These are phyloP conservation scores for Tolmerus cingulatus DNA, from an alignment of 2,888 invertebrate genomes.

Conservation along the genomic window DNA sequence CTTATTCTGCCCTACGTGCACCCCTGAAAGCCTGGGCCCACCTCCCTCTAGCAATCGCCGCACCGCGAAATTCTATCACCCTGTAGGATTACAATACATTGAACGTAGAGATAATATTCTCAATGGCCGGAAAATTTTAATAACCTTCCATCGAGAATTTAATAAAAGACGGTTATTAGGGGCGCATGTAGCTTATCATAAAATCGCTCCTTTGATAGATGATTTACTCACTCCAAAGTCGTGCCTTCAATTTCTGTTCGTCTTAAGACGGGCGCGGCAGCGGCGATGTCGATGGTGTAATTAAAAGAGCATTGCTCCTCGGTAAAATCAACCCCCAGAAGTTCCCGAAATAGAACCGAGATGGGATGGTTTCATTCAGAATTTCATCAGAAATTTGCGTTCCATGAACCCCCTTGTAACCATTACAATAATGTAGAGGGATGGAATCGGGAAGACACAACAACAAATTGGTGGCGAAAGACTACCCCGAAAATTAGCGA, in stretches of 20 bases:
- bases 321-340: background rate
- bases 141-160: slow-evolving; percentile 32
- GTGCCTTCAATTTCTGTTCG: background rate
- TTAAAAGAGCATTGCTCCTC: background rate
- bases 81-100: background rate
- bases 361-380: background rate
- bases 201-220: slow-evolving; percentile 32
- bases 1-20: background rate
- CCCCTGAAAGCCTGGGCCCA: background rate
- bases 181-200: slow-evolving; percentile 28
- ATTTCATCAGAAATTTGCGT: background rate
- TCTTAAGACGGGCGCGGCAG: background rate
- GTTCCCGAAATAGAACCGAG: background rate
- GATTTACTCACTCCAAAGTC: slow-evolving; percentile 14
- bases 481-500: background rate
- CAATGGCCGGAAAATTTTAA: slow-evolving; percentile 30
- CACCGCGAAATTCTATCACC: background rate
- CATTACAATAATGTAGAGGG: background rate
- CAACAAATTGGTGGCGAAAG: background rate
- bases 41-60: background rate
- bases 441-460: background rate
- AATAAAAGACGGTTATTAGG: slow-evolving; percentile 22
- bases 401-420: background rate
- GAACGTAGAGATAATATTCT: background rate
- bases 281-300: background rate